phyloP scores from a whole-genome alignment of 2,888 invertebrate species.

The Orthosia gracilis region DNA sequence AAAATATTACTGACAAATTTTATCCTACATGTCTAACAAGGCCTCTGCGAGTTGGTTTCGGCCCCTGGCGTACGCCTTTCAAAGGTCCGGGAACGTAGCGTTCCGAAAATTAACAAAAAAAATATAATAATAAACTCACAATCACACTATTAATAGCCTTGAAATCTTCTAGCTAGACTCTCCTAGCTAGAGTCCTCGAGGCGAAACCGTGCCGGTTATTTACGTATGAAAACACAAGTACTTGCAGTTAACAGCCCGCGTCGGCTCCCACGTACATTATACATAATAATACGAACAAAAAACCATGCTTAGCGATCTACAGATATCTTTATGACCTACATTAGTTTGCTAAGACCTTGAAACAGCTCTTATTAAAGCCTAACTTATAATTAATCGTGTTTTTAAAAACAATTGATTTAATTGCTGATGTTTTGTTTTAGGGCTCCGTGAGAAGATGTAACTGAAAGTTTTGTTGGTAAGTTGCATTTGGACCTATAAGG shows the following conservation, averaged over 20 bases:
- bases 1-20: too few relatives aligned
- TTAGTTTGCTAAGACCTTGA: constrained; percentile 73
- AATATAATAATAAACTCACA: constrained; percentile 6
- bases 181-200: constrained; percentile 8
- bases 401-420: constrained; percentile 41
- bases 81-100: too few relatives aligned
- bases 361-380: constrained; percentile 54
- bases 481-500: not conserved
- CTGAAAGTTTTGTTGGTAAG: not conserved
- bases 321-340: constrained; percentile 76
- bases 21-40: too few relatives aligned
- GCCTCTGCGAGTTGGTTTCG: too few relatives aligned
- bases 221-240: constrained; percentile 54
- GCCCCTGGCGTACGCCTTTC: too few relatives aligned
- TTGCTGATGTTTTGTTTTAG: constrained; percentile 40
- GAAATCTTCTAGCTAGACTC: too few relatives aligned
- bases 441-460: constrained; percentile 19
- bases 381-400: constrained; percentile 53
- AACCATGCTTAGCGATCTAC: constrained; percentile 67
- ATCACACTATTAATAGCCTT: constrained; percentile 23
- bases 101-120: too few relatives aligned
- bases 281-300: constrained; percentile 71
- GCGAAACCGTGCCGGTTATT: constrained; percentile 46
- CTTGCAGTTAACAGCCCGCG: constrained; percentile 59
- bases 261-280: constrained; percentile 74